Conservation (phyloP, 2,888 invertebrate genomes). For the Eumacrocentrus americanus region DNA sequence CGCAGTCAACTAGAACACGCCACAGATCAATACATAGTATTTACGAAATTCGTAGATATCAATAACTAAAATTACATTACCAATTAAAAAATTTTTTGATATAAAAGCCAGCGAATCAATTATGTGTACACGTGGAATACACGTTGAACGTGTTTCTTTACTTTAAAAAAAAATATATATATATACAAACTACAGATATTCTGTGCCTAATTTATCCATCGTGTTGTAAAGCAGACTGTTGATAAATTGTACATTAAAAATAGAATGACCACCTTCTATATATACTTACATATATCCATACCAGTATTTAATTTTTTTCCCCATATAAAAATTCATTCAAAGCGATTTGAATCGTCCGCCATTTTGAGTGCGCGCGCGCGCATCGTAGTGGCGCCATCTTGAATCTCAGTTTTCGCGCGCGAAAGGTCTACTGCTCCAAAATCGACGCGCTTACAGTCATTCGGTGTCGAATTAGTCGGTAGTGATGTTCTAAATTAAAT, state of each 20-base stretch:
- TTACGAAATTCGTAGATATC: neutral
- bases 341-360: too few species aligned
- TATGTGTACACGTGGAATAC: too few species aligned
- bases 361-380: too few species aligned
- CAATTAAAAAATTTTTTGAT: neutral
- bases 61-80: neutral
- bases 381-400: too few species aligned
- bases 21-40: neutral
- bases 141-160: slow-evolving; percentile 13
- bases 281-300: neutral
- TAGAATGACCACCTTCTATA: too few species aligned
- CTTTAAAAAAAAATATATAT: slow-evolving; percentile 1
- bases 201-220: slow-evolving; percentile 22
- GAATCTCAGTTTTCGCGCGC: too few species aligned
- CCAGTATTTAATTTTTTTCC: neutral
- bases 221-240: slow-evolving; percentile 16
- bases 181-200: neutral
- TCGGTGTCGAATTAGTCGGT: too few species aligned
- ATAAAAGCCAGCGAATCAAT: too few species aligned
- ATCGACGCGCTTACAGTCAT: too few species aligned
- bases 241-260: slow-evolving; percentile 24
- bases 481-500: too few species aligned
- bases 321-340: neutral
- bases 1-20: neutral
- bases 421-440: too few species aligned